Base-by-base conservation (phyloP, 2,888 invertebrate genomes). In the Cerceris rybyensis region DNA sequence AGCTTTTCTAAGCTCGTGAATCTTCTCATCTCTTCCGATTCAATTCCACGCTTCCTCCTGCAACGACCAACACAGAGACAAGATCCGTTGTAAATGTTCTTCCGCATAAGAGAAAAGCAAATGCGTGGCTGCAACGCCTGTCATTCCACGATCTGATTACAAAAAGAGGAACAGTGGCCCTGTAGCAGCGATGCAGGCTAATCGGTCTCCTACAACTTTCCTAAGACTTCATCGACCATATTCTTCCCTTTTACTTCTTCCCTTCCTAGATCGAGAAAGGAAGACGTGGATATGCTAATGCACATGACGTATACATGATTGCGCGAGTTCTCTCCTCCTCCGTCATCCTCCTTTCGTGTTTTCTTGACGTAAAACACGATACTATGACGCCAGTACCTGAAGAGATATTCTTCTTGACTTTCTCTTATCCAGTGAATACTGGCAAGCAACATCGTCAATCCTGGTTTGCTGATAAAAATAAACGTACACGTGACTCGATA, bases 401-500 rank as follows among this genome's bases (percentile, higher is more conserved):
- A 46, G 46, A 11, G 46, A 46, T 46, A 7, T 11, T 13, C 57
- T 57, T 28, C 8, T 57, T n/a, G 9, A 17, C 57, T 28, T 13
- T 8, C 57, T 57, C 9, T 13, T 28, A 17, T 8, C 17, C 28
- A 28, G 52, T n/a, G 57, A 13, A 57, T 17, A 17, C 28, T 11
- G 28, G 28, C 7, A 17, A 57, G 17, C 6, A 7, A 41, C 6
- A 14, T 16, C 7, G 54, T n/a, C 13, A n/a, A 54, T 54, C 8
- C 54, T 46, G 54, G 7, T 54, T 54, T 7, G 14, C 7, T 54
- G n/a, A 54, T 54, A 7, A 7, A 59, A 16, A 42, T 41, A 41
- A 59, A 59, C 13, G 41, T 11, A 59, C 7, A 59, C 58, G 58
- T 59, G 58, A 59, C 42, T 59, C 58, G 9, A 41, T 41, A n/a